These are phyloP conservation scores for Sinocyclocheilus anophthalmus DNA, from an alignment of 2,113 vertebrate genomes.

Conservation along the genomic window DNA sequence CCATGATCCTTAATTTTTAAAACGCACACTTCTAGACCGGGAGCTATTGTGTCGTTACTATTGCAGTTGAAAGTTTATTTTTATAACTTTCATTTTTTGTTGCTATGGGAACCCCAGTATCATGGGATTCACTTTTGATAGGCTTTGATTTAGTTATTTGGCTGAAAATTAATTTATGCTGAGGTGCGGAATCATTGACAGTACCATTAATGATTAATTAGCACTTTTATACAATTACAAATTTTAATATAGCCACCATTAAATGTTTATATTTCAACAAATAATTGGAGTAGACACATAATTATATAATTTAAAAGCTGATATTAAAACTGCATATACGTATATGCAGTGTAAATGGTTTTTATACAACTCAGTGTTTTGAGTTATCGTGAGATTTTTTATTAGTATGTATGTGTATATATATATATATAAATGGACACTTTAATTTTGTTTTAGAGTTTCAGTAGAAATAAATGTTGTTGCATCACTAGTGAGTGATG, in stretches of 20 bases:
- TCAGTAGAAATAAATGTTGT: neutral
- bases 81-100: neutral
- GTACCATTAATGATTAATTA: too few species aligned
- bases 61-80: neutral
- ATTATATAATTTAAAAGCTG: neutral
- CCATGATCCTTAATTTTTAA: neutral
- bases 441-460: neutral
- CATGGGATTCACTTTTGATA: neutral
- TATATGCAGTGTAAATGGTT: neutral
- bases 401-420: too few species aligned
- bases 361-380: neutral
- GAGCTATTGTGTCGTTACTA: neutral
- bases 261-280: neutral
- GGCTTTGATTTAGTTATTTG: neutral
- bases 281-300: neutral
- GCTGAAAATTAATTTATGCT: too few species aligned
- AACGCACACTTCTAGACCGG: neutral
- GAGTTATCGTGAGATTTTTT: too few species aligned
- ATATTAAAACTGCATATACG: neutral
- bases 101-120: neutral
- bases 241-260: neutral
- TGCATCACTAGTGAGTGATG: neutral
- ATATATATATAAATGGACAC: too few species aligned
- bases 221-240: too few species aligned
- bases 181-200: too few species aligned